Base-by-base conservation (phyloP, 2,797 vertebrate genomes). In the Lindbergichthys nudifrons region DNA sequence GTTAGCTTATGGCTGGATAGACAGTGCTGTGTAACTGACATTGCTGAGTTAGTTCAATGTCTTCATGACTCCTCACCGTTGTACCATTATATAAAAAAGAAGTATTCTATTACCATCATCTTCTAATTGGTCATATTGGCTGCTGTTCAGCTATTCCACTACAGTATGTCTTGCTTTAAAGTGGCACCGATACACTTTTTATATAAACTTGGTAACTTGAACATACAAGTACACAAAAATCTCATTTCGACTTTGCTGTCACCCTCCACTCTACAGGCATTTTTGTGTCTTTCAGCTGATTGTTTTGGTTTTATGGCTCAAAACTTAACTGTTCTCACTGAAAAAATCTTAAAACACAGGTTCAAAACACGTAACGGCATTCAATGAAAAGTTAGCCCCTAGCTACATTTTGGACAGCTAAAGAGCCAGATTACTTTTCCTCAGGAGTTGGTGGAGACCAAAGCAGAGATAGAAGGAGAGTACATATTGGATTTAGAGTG, bases 281-380 rank as follows among this genome's bases (percentile, higher is more conserved):
- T 64, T 65, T 65, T 6, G 3, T 16, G 12, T 30, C 52, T 70
- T 70, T 58, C n/a, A 69, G 12, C 18, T 64, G 18, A 51, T 48
- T 57, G 52, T 64, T 76, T 63, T 65, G 70, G 19, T 65, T 43
- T 63, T 11, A 21, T 19, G 10, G 26, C 11, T n/a, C 10, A 3
- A 2, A 9, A 36, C 30, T 30, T 30, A 30, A 26, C 21, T 14
- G n/a, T n/a, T 10, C 50, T 36, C 10, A 51, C 12, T 54, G 16
- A 47, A 36, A 61, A 47, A 4, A 1, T 46, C 10, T 30, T 2
- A 47, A 50, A 62, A 16, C 2, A 8, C 36, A 26, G 10, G 21
- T 47, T 11, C 32, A 52, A 21, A 62, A 21, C 30, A 53, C 12
- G 16, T 39, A 46, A 65, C 23, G 36, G 1, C 46, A 23, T 5